A percentile compares a stretch with the other conserved stretches of the same genome.
These are phyloP conservation scores for Indri indri DNA, from an alignment of 2,113 vertebrate genomes.

Conservation along the genomic window DNA sequence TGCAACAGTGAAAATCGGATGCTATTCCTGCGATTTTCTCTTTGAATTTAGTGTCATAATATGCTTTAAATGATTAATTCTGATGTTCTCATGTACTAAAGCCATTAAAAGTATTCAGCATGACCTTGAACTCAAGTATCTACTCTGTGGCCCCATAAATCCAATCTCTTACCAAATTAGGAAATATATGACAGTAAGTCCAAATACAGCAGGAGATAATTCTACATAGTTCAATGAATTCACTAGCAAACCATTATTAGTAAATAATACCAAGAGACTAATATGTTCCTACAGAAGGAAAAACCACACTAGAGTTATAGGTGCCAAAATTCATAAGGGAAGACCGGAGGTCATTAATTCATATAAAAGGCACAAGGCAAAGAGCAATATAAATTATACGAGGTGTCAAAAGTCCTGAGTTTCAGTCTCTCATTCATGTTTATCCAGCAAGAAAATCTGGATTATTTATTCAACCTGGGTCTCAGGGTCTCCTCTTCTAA, in stretches of 20 bases:
- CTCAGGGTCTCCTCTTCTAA: not conserved
- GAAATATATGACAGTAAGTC: not conserved
- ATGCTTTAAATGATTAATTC: not conserved
- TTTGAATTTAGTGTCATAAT: not conserved
- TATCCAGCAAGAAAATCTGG: not conserved
- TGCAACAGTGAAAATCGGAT: not conserved
- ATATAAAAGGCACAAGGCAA: not conserved
- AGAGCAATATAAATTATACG: not conserved
- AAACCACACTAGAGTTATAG: not conserved
- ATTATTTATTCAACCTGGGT: not conserved
- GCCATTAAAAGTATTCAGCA: not conserved
- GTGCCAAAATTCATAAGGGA: not conserved
- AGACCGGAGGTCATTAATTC: not conserved
- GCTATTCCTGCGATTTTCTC: not conserved
- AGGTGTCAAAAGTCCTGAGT: not conserved
- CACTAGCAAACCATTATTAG: not conserved
- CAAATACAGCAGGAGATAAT: not conserved
- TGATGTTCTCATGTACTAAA: not conserved
- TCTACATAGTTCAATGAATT: not conserved
- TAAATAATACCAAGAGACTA: not conserved
- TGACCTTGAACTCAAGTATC: not conserved
- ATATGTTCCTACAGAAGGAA: not conserved
- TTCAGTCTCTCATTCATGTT: not conserved
- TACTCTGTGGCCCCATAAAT: accelerated
- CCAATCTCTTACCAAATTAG: not conserved